Evolutionary conservation across 1,140 invertebrate species (phyloP), one percentile per base, ranked within the genome.

Genomic region (Lepidostoma basale): DNA sequence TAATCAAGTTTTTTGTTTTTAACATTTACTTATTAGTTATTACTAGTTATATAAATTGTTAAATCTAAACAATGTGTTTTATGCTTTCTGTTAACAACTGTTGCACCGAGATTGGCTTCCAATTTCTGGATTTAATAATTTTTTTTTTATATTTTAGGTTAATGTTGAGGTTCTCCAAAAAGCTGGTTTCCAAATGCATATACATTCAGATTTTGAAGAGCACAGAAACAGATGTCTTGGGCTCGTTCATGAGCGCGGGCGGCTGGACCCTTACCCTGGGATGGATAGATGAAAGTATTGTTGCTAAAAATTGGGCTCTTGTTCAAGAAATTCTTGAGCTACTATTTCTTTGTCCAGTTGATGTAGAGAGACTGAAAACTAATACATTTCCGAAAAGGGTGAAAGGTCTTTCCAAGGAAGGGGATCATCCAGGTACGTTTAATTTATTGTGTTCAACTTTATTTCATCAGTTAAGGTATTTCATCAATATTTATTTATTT

Each of bases 131-230:
- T 25, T 60, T 25, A 14, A 25, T 58, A 25, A 44, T 65, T 62
- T 62, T 80, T 80, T 80, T 64, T 49, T 49, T 49, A 5, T 75
- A 70, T 88, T 89, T 72, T 84, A 97, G 93, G 77, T 86, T 98
- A 75, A 98, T 98, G 95, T 92, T 92, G 22, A 96, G 96, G 79
- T 96, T 93, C 85, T 97, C 95, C 0, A 96, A 93, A 77, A 98
- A 98, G 80, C 83, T 98, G 58, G 95, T 98, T 28, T 96, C 94
- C 73, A 96, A 96, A 84, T 97, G 95, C 83, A 93, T 97, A 73
- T 98, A 98, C 77, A 89, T 96, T 68, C 93, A 97, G 80, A 96
- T 98, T 74, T 82, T 98, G 45, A 93, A 93, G 81, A 90, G 89
- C 42, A 96, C 95, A n/a, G 88, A 93, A 74, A 86, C 88, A 1